Conservation (phyloP, 2,888 invertebrate species). For the Cerceris rybyensis region DNA sequence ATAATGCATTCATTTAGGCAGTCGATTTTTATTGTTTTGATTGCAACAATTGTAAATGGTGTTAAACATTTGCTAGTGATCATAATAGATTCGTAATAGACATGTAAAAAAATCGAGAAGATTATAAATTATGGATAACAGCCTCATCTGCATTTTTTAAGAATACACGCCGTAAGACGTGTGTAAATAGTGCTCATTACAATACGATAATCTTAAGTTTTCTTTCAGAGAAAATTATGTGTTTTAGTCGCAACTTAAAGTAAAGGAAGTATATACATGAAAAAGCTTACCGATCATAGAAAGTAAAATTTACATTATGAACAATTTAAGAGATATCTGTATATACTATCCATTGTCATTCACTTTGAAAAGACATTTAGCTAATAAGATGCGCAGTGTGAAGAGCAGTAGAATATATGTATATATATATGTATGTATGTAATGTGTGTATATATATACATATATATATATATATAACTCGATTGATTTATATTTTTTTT, state of each 20-base stretch:
- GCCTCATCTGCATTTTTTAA: constrained; percentile 40
- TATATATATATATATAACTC: too few species aligned
- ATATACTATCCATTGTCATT: constrained; percentile 48
- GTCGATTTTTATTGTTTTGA: constrained; percentile 48
- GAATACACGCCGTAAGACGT: constrained; percentile 24
- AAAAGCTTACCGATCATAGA: constrained; percentile 18
- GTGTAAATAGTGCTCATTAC: constrained; percentile 46
- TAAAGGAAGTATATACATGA: constrained; percentile 42
- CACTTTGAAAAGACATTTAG: constrained; percentile 56
- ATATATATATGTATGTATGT: too few species aligned
- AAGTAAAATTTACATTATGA: constrained; percentile 21
- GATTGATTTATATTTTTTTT: constrained; percentile 60
- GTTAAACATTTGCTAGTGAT: constrained; percentile 48
- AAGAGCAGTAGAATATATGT: constrained; percentile 38
- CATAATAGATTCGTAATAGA: constrained; percentile 27
- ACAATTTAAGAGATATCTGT: constrained; percentile 30
- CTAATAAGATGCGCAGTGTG: constrained; percentile 32
- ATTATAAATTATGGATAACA: constrained; percentile 37
- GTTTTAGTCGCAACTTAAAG: constrained; percentile 25
- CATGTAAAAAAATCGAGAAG: constrained; percentile 30
- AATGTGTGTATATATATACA: too few species aligned
- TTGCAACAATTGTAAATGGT: constrained; percentile 58
- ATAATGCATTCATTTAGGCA: constrained; percentile 44
- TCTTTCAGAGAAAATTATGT: constrained; percentile 39
- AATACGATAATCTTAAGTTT: constrained; percentile 43